These are phyloP conservation scores for Calliphora vomitoria DNA, from an alignment of 2,888 invertebrate species.

Conservation along the genomic window DNA sequence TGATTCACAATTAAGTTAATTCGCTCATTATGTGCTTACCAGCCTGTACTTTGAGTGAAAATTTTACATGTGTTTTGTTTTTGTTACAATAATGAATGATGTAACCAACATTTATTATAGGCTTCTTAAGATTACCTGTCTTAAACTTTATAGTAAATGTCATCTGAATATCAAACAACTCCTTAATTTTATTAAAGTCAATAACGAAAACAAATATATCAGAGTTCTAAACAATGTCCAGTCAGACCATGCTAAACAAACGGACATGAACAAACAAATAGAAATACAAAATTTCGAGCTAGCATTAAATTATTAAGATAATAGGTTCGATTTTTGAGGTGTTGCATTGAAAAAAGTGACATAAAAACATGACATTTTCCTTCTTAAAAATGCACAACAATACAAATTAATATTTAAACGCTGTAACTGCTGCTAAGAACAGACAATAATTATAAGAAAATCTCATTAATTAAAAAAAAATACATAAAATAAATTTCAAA, in stretches of 20 bases:
- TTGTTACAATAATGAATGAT: too few species aligned
- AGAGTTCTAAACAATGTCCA: neutral
- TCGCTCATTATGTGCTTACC: too few species aligned
- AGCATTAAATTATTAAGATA: neutral
- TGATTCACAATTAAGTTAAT: too few species aligned
- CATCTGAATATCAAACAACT: too few species aligned
- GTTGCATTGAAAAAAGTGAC: conserved; percentile 9
- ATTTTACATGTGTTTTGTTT: too few species aligned
- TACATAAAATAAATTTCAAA: neutral
- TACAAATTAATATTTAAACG: conserved; percentile 37
- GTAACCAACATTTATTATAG: too few species aligned
- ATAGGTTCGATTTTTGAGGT: neutral
- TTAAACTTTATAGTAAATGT: too few species aligned
- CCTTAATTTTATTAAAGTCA: too few species aligned
- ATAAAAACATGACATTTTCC: conserved; percentile 11
- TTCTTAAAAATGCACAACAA: neutral
- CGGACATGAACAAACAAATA: conserved; percentile 3
- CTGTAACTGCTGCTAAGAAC: neutral
- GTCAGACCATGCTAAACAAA: neutral
- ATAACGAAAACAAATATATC: neutral
- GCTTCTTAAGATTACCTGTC: too few species aligned
- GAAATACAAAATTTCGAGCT: neutral
- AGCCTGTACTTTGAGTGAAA: too few species aligned
- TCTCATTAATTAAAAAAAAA: conserved; percentile 10
- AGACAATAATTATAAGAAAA: neutral